Evolutionary conservation across 2,797 vertebrate genomes (phyloP).

Genomic region (Peromyscus melanophrys): DNA sequence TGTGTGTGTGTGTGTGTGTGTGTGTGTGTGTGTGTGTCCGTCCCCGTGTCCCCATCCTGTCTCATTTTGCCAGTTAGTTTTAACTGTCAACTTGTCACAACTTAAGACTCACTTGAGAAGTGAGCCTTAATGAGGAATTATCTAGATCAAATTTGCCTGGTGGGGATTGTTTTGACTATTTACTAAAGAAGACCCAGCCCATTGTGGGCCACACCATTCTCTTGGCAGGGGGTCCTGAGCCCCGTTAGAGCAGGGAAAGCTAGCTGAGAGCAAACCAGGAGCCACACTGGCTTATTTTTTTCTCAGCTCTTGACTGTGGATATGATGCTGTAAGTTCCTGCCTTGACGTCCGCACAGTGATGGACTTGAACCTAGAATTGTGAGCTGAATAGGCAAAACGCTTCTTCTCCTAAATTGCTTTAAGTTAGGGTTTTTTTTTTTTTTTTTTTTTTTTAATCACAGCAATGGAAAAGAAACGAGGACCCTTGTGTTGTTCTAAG

Average conservation of each 20-base stretch:
- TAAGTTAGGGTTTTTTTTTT: background rate
- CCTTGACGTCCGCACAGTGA: background rate
- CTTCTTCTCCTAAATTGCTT: background rate
- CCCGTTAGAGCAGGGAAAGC: background rate
- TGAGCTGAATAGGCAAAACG: background rate
- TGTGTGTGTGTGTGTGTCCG: no score
- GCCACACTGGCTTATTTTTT: no score
- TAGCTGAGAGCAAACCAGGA: background rate
- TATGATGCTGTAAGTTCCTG: background rate
- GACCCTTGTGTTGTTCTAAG: background rate
- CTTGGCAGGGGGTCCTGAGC: background rate
- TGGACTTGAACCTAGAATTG: background rate
- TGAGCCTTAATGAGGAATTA: background rate
- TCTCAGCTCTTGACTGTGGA: background rate
- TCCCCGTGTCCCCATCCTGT: background rate
- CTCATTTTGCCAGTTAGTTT: background rate
- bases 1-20: background rate
- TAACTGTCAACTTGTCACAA: background rate
- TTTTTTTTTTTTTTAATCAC: no score
- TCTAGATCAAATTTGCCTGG: background rate
- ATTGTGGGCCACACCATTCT: background rate
- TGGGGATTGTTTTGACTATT: background rate
- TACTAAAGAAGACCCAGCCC: background rate
- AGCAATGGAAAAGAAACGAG: background rate
- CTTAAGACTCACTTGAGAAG: background rate